Evolutionary conservation across 2,888 invertebrate genomes (phyloP).

Genomic region (Rhorus exstirpatorius): DNA sequence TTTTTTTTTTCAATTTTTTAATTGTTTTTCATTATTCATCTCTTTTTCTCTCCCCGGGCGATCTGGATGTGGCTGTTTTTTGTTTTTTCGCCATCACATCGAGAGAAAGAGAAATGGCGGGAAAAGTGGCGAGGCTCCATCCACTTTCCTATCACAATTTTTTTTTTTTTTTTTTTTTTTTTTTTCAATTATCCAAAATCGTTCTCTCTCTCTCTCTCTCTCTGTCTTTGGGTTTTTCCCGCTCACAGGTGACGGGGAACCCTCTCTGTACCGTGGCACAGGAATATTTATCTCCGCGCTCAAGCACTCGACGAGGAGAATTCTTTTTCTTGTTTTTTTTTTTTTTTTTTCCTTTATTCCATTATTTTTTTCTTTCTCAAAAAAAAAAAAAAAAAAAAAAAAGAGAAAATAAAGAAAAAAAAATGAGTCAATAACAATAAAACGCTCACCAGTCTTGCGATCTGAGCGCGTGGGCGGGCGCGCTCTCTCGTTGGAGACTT

Average conservation of each 20-base stretch:
- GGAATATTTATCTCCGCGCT: constrained; percentile 71
- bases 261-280: constrained; percentile 82
- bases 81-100: constrained; percentile 1
- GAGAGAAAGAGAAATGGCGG: constrained; percentile 54
- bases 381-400: constrained; percentile 33
- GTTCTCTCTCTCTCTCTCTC: constrained; percentile 52
- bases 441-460: constrained; percentile 53
- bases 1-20: background rate
- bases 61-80: background rate
- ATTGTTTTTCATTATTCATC: background rate
- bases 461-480: constrained; percentile 53
- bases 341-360: constrained; percentile 57
- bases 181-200: too few relatives aligned
- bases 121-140: constrained; percentile 55
- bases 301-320: constrained; percentile 66
- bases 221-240: constrained; percentile 38
- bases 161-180: constrained; percentile 19
- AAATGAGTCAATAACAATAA: too few relatives aligned
- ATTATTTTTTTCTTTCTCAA: constrained; percentile 64
- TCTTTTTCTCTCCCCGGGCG: background rate
- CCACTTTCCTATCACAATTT: constrained; percentile 14
- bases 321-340: too few relatives aligned
- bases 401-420: constrained; percentile 21
- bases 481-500: too few relatives aligned
- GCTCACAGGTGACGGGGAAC: constrained; percentile 52